Conservation (phyloP, 2,797 vertebrate species). For the Coluber constrictor region DNA sequence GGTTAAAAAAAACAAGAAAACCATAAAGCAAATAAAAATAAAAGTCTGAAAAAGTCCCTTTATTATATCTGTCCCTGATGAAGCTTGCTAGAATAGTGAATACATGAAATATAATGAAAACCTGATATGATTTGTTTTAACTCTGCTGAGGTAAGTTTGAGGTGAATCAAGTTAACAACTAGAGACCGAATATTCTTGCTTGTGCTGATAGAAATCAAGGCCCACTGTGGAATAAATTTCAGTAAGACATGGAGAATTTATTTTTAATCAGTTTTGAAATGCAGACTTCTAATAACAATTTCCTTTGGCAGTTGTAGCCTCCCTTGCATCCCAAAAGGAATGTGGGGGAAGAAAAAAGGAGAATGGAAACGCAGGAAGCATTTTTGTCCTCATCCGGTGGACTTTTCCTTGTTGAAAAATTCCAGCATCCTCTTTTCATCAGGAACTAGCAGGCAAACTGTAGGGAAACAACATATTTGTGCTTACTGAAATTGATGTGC, state of each 20-base stretch:
- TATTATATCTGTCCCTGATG: conserved; percentile 47
- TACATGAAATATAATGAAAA: conserved; percentile 59
- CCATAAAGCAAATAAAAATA: conserved; percentile 26
- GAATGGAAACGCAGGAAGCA: conserved; percentile 35
- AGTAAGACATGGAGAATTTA: conserved; percentile 62
- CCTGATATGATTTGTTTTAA: conserved; percentile 46
- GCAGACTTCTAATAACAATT: conserved; percentile 54
- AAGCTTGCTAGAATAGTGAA: conserved; percentile 51
- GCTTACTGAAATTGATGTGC: conserved; percentile 48
- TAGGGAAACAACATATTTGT: conserved; percentile 6
- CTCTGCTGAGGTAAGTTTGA: conserved; percentile 55
- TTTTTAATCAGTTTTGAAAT: conserved; percentile 67
- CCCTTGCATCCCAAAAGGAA: conserved; percentile 51
- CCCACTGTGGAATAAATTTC: conserved; percentile 58
- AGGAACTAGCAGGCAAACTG: conserved; percentile 36
- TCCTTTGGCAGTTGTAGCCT: conserved; percentile 46
- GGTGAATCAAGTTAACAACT: conserved; percentile 54
- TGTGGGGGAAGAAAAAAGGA: conserved; percentile 47
- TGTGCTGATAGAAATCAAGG: conserved; percentile 49
- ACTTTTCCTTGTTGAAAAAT: conserved; percentile 48
- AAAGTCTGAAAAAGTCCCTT: conserved; percentile 44
- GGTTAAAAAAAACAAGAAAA: conserved; percentile 14
- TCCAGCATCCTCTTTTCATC: conserved; percentile 52
- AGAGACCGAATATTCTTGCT: conserved; percentile 65
- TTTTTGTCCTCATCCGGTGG: conserved; percentile 37